phyloP scores from a whole-genome alignment of 2,888 invertebrate species.

The Podotricha telesiphe region DNA sequence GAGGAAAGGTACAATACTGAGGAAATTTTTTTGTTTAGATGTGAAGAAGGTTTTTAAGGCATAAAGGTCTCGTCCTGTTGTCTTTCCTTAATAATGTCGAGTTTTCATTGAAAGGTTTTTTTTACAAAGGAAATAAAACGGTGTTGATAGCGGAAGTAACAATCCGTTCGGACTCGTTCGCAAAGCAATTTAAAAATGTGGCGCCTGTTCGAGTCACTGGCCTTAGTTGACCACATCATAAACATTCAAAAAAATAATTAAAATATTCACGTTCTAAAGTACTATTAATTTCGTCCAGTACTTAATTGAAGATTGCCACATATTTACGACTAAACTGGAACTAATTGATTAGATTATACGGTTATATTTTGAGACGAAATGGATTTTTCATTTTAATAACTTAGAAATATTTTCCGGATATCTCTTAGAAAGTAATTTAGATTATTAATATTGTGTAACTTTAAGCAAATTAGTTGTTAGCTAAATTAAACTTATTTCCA shows the following conservation, averaged over 20 bases:
- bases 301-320: conserved; percentile 44
- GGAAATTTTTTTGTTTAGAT: not conserved
- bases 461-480: not conserved
- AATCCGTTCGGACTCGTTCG: conserved; percentile 45
- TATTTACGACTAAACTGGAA: conserved; percentile 39
- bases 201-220: conserved; percentile 74
- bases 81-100: not conserved
- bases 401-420: conserved; percentile 5
- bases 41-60: not conserved
- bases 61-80: not conserved
- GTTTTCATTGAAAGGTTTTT: not conserved
- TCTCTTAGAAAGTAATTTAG: not conserved
- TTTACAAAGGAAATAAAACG: conserved; percentile 31
- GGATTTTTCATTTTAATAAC: conserved; percentile 21
- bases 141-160: conserved; percentile 42
- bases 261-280: conserved; percentile 43
- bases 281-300: conserved; percentile 35
- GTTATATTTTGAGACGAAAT: conserved; percentile 31
- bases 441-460: not conserved
- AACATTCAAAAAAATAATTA: conserved; percentile 47
- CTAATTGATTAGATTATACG: conserved; percentile 42
- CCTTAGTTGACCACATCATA: conserved; percentile 54
- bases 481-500: not conserved
- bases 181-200: conserved; percentile 49
- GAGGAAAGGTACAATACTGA: not conserved